phyloP scores from a whole-genome alignment of 2,888 invertebrate genomes.

The Charanyca ferruginea region DNA sequence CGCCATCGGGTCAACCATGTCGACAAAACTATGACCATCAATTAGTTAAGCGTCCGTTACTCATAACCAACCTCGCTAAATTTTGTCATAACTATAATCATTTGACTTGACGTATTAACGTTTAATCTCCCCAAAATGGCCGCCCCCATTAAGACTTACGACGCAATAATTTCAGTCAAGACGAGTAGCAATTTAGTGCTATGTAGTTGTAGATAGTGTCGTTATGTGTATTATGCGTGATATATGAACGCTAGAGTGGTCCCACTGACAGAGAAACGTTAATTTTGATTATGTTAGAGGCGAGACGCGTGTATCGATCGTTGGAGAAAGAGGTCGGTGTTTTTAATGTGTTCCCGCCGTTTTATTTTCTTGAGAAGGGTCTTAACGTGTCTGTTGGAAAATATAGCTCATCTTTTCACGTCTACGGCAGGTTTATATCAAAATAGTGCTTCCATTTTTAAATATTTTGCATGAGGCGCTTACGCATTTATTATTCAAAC shows the following conservation, averaged over 20 bases:
- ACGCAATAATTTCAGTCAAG: conserved; percentile 70
- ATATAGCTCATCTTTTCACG: conserved; percentile 5
- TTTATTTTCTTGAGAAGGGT: conserved; percentile 46
- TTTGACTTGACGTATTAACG: conserved; percentile 43
- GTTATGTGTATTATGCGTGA: conserved; percentile 69
- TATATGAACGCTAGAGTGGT: conserved; percentile 57
- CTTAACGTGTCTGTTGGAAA: conserved; percentile 24
- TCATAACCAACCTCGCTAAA: conserved; percentile 8
- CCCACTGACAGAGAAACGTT: conserved; percentile 45
- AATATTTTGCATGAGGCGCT: not conserved
- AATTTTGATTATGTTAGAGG: conserved; percentile 53
- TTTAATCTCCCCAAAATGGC: conserved; percentile 56
- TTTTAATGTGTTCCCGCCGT: conserved; percentile 43
- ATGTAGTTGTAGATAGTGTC: conserved; percentile 64
- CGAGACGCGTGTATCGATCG: conserved; percentile 51
- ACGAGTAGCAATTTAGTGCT: conserved; percentile 62
- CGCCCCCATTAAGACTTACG: conserved; percentile 65
- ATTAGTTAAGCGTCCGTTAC: conserved; percentile 7
- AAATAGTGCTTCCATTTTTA: conserved; percentile 21
- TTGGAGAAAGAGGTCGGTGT: conserved; percentile 29
- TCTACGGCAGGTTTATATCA: conserved; percentile 2
- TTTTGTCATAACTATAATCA: conserved; percentile 37
- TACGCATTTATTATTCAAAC: conserved; percentile 29
- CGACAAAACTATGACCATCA: not conserved
- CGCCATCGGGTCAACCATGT: too few species aligned